Percentiles rank a stretch among this genome's conserved stretches.
These are phyloP conservation scores for Hypanus sabinus DNA, from an alignment of 2,113 vertebrate species.

Conservation along the genomic window DNA sequence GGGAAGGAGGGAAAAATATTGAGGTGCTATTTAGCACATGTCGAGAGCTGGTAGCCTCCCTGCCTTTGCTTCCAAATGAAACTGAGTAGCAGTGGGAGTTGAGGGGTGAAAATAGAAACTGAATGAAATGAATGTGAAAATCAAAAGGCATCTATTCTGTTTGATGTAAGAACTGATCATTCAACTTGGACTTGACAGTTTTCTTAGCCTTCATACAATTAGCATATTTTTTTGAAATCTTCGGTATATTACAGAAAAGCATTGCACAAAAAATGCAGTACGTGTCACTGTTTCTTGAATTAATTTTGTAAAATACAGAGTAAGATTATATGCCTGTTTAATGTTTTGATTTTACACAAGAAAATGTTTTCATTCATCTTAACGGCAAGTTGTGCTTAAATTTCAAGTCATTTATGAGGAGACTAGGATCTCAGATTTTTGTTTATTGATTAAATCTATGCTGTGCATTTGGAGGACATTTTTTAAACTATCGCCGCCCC, in stretches of 20 bases:
- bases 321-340: not conserved
- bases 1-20: not conserved
- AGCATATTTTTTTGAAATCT: not conserved
- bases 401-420: not conserved
- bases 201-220: not conserved
- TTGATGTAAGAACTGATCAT: conserved; percentile 7
- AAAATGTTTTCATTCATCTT: not conserved
- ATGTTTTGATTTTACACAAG: not conserved
- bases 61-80: not conserved
- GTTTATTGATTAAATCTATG: not conserved
- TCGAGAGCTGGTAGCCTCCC: not conserved
- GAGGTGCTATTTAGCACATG: not conserved
- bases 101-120: not conserved
- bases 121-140: not conserved
- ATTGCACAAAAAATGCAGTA: not conserved
- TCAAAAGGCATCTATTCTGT: conserved; percentile 1
- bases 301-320: not conserved
- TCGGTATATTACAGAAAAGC: not conserved
- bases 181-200: not conserved
- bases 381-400: not conserved
- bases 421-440: not conserved
- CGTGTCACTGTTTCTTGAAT: not conserved
- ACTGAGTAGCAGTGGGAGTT: not conserved
- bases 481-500: not conserved
- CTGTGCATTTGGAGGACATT: not conserved